A percentile compares a stretch with the other conserved stretches of the same genome.
Conservation (phyloP, 2,113 vertebrate species). For the Danionella cerebrum region DNA sequence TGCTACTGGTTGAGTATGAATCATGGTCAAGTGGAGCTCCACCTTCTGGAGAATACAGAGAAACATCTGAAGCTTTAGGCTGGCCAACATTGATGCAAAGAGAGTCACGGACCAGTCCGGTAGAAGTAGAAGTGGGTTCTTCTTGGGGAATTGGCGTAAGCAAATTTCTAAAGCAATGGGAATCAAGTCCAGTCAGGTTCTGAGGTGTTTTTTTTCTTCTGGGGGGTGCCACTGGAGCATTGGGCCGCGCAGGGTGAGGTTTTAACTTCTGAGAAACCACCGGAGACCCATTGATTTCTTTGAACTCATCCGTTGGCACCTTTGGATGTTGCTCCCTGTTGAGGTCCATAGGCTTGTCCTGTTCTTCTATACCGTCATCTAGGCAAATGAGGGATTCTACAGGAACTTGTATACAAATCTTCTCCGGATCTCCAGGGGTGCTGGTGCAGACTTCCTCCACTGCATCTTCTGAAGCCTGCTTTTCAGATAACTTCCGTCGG, state of each 20-base stretch:
- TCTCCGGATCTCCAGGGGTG: neutral
- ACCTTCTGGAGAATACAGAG: conserved; percentile 68
- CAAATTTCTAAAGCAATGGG: neutral
- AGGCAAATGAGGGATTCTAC: conserved; percentile 36
- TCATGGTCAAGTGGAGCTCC: conserved; percentile 66
- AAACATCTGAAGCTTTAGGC: conserved; percentile 58
- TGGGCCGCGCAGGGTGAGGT: conserved; percentile 37
- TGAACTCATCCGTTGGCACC: conserved; percentile 1
- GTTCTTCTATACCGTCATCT: conserved; percentile 22
- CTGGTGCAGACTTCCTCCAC: neutral
- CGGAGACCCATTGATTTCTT: conserved; percentile 17
- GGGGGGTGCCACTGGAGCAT: conserved; percentile 69
- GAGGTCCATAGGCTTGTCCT: neutral
- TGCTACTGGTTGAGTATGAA: conserved; percentile 86
- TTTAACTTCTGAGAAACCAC: neutral
- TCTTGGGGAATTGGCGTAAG: neutral
- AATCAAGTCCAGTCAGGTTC: neutral
- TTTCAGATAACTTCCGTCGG: conserved; percentile 32
- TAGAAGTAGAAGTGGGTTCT: neutral
- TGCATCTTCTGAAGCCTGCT: conserved; percentile 12
- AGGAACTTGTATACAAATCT: neutral
- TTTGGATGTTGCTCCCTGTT: neutral
- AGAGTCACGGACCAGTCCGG: neutral
- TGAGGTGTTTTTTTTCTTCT: conserved; percentile 61
- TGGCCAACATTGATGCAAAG: conserved; percentile 31